Evolutionary conservation across 2,113 vertebrate species (phyloP).

Genomic region (Oenanthe oenanthe): DNA sequence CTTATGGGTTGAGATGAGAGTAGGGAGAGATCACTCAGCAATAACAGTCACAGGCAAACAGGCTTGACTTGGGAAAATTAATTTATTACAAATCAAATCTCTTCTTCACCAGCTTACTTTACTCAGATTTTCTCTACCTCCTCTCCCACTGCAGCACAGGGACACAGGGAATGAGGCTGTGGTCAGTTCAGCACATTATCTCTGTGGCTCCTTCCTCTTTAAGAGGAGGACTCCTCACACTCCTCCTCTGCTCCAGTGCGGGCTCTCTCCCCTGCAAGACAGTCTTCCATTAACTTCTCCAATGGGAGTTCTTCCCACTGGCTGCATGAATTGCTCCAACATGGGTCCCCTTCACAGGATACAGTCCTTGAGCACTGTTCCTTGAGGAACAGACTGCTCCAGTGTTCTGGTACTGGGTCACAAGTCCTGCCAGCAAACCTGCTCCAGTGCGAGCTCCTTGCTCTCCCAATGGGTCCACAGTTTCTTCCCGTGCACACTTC

Average conservation of each 20-base stretch:
- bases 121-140: not conserved
- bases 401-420: not conserved
- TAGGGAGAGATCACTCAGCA: not conserved
- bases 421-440: not conserved
- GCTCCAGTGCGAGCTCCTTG: not conserved
- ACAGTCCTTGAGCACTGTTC: not conserved
- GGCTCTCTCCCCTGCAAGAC: not conserved
- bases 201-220: not conserved
- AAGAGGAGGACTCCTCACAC: not conserved
- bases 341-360: not conserved
- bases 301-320: not conserved
- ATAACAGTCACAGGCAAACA: not conserved
- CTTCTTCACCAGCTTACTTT: not conserved
- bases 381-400: not conserved
- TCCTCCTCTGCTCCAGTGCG: not conserved
- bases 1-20: not conserved
- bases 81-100: not conserved
- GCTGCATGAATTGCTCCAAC: not conserved
- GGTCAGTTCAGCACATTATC: not conserved
- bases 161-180: fast-evolving
- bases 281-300: not conserved
- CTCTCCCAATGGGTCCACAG: not conserved
- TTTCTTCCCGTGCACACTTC: fast-evolving
- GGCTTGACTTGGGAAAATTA: not conserved
- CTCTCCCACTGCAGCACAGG: not conserved